Base-by-base conservation (phyloP, 2,113 vertebrate genomes). In the Corapipo altera region DNA sequence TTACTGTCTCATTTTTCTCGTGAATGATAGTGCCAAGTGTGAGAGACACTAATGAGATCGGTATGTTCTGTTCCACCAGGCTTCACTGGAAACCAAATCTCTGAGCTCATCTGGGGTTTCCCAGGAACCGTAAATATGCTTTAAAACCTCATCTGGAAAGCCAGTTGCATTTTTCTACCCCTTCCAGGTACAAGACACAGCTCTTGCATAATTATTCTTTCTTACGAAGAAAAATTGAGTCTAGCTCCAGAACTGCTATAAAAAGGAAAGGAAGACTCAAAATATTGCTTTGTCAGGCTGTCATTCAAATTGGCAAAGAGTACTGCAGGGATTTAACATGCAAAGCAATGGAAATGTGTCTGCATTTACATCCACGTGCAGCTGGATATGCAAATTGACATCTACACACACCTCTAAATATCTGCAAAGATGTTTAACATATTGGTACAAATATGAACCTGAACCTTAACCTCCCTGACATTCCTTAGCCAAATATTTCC, bases 1-100 rank as follows among this genome's bases (percentile, higher is more conserved):
- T 80, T 93, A 89, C 86, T 78, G 72, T 93, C 77, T 94, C 81
- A 2, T 66, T 88, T 95, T 59, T 65, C 87, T 73, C 54, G 73
- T 70, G 84, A 75, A 62, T 57, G 82, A 77, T 41, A 13, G 65
- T 81, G 85, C 32, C 65, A 67, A 86, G 76, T 71, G 83, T 87
- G 91, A 89, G 87, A 75, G 58, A 79, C 67, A 20, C 76, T 94
- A 94, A 94, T 88, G 92, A 96, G 94, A 49, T 22, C 19, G 26
- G 88, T 78, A 49, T 4, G 32, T 91, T 95, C 78, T 80, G 54
- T 88, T 95, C 64, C 89, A 83, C 48, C 26, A 76, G 66, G 26
- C 82, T 91, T 69, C 88, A 21, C 88, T 78, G 43, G 83, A 52
- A 89, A 91, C 61, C 72, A 55, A 66, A 79, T 9, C 48, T 24